These are phyloP conservation scores for Microtus ochrogaster DNA, from an alignment of 2,113 vertebrate genomes.

Conservation along the genomic window DNA sequence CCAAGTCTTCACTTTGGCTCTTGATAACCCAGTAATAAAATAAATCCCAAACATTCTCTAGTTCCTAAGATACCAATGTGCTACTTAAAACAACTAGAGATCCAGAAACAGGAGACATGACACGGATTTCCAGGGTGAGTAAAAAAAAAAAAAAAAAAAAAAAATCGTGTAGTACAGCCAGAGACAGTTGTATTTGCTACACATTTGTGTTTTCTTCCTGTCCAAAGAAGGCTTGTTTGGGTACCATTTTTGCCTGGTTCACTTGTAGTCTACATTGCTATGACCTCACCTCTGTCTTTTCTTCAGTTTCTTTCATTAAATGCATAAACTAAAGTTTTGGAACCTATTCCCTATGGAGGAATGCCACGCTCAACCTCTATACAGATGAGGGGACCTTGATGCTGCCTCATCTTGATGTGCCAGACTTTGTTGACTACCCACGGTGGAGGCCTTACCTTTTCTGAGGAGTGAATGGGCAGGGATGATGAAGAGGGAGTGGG, in stretches of 20 bases:
- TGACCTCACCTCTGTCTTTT: slow-evolving; percentile 90
- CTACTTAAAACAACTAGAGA: slow-evolving; percentile 88
- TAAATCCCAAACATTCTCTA: slow-evolving; percentile 84
- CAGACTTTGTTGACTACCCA: too few relatives aligned
- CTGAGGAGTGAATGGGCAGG: too few relatives aligned
- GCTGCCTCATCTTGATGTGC: too few relatives aligned
- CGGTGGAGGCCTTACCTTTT: too few relatives aligned
- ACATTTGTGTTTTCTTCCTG: slow-evolving; percentile 88
- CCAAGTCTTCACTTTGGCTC: slow-evolving; percentile 88
- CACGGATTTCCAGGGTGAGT: slow-evolving; percentile 86
- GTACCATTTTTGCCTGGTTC: slow-evolving; percentile 92
- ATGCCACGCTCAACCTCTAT: too few relatives aligned
- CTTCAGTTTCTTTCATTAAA: slow-evolving; percentile 91
- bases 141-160: slow-evolving; percentile 87
- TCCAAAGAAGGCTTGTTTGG: slow-evolving; percentile 88
- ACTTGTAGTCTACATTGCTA: slow-evolving; percentile 98
- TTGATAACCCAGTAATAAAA: slow-evolving; percentile 87
- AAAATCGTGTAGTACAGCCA: slow-evolving; percentile 88
- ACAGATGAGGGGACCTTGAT: too few relatives aligned
- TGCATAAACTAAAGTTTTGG: too few relatives aligned
- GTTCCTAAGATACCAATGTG: slow-evolving; percentile 86
- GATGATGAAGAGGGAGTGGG: too few relatives aligned
- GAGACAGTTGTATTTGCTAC: slow-evolving; percentile 90
- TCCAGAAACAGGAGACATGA: slow-evolving; percentile 87
- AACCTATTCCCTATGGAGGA: too few relatives aligned